phyloP scores from a whole-genome alignment of 92 coral and sea anemone species.

The Actinernus sp. region DNA sequence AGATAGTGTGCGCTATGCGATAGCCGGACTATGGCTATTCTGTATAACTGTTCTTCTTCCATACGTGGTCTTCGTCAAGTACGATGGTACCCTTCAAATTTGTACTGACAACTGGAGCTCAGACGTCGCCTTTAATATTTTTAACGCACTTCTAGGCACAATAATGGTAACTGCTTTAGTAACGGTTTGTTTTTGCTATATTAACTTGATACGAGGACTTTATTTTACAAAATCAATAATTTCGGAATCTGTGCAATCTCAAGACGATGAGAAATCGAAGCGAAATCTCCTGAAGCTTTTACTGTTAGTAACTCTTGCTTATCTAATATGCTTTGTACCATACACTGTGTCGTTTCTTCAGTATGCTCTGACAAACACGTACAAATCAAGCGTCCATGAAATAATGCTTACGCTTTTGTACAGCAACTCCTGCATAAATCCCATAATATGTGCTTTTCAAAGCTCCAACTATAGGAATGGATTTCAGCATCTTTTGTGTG shows the following conservation, averaged over 20 bases:
- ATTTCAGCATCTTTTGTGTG: background rate
- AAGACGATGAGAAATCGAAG: background rate
- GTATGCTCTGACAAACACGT: background rate
- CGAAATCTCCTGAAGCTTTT: background rate
- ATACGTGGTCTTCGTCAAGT: background rate
- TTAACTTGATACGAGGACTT: background rate
- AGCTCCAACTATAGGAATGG: constrained; percentile 6
- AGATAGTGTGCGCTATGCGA: constrained; percentile 5
- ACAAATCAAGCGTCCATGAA: background rate
- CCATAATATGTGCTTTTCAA: constrained; percentile 7
- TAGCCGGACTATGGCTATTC: background rate
- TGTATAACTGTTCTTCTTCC: background rate
- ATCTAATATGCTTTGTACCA: background rate
- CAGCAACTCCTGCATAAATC: background rate
- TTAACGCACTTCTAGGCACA: background rate
- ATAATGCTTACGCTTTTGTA: background rate
- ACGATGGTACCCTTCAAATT: background rate
- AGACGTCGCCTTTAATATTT: background rate
- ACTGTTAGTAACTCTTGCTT: background rate
- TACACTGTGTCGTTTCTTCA: background rate
- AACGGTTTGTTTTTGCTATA: constrained; percentile 1
- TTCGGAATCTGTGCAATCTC: background rate
- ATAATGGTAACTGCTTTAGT: background rate
- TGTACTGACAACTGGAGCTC: constrained; percentile 4
- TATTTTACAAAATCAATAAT: background rate